Base-by-base conservation (phyloP, 1,140 invertebrate species). In the Zaprionus vittiger region DNA sequence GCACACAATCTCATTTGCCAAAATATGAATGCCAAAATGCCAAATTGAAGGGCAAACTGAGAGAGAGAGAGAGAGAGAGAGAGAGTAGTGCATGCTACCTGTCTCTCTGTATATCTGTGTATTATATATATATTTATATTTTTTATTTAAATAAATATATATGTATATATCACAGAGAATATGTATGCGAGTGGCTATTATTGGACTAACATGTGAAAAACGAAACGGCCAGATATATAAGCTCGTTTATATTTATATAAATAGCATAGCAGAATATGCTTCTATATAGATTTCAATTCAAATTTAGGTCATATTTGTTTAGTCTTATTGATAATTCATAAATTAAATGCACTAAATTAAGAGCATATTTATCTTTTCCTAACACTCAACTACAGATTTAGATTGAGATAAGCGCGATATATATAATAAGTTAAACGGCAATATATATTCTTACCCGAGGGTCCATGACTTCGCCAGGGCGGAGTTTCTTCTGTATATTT, bases 401-500 rank as follows among this genome's bases (percentile, higher is more conserved):
- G 47, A 11, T 26, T 15, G 0, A 26, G 22, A 28, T 31, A n/a
- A 55, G 26, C n/a, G 22, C 6, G 17, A 26, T n/a, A 61, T 20
- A 5, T 44, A 11, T 44, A 4, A n/a, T 5, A 59, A 20, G 17
- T 11, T 37, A 20, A 20, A 38, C 24, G 22, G 15, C 20, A 17
- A 7, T 20, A 11, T 34, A 9, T 59, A 20, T 24, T 85, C 96
- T 98, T 97, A 98, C 97, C 97, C 97, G 97, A 94, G 96, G 96
- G 92, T 98, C 97, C 94, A 98, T 97, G 93, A 98, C 96, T 95
- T 98, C 97, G 93, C 97, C 97, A 77, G 97, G 97, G 91, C 97
- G 97, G 94, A 98, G 96, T 96, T 97, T 98, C 83, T 92, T 92
- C 91, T 92, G 70, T 94, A 57, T 26, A 26, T 26, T 78, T 76